These are phyloP conservation scores for Callosobruchus maculatus DNA, from an alignment of 2,888 invertebrate genomes.

Conservation along the genomic window DNA sequence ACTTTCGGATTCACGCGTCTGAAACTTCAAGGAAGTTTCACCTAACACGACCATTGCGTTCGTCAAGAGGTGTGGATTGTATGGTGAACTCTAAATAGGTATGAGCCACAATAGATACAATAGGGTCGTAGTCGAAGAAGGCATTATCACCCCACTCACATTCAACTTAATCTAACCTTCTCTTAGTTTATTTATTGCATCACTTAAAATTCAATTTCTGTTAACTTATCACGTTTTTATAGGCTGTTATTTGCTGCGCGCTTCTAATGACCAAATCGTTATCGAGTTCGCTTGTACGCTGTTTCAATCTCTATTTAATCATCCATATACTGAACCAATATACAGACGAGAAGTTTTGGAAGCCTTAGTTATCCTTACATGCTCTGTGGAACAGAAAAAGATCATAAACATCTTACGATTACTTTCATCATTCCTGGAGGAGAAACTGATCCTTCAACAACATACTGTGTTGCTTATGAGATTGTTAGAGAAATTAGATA, in stretches of 20 bases:
- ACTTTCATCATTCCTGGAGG: constrained; percentile 30
- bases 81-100: too few species aligned
- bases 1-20: too few species aligned
- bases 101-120: too few species aligned
- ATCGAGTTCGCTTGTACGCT: constrained; percentile 58
- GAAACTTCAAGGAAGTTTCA: too few species aligned
- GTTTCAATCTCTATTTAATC: constrained; percentile 53
- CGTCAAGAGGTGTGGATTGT: too few species aligned
- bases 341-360: constrained; percentile 40
- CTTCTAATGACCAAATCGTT: constrained; percentile 51
- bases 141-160: too few species aligned
- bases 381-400: constrained; percentile 33
- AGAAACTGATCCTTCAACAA: constrained; percentile 53
- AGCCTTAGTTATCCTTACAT: constrained; percentile 36
- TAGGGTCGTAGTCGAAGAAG: too few species aligned
- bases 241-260: constrained; percentile 54
- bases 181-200: too few species aligned
- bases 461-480: constrained; percentile 61
- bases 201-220: too few species aligned
- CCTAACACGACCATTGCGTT: too few species aligned
- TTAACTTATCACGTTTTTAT: neutral
- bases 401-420: constrained; percentile 32
- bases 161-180: too few species aligned
- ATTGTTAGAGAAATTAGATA: constrained; percentile 72
- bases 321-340: constrained; percentile 31